Percentiles rank a stretch among this genome's conserved stretches.
Evolutionary conservation across 1,140 invertebrate genomes (phyloP).

Genomic region (Melipona quadrifasciata): DNA sequence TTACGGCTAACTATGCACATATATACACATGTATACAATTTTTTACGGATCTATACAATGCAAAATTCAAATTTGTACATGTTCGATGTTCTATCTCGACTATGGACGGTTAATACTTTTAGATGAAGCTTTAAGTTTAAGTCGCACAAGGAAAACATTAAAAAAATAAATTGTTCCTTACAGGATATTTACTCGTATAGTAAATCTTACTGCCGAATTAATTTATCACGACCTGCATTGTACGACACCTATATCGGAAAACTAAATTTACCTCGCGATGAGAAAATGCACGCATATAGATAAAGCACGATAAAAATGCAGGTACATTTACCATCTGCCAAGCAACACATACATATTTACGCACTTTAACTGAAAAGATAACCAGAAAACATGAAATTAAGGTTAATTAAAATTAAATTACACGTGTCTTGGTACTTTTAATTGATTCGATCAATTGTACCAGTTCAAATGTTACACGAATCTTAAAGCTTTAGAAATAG

Average conservation of each 20-base stretch:
- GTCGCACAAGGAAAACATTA: background rate
- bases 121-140: background rate
- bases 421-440: background rate
- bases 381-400: slow-evolving; percentile 16
- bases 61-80: background rate
- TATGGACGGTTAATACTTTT: slow-evolving; percentile 41
- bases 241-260: slow-evolving; percentile 2
- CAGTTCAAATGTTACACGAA: background rate
- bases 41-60: background rate
- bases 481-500: slow-evolving; percentile 28
- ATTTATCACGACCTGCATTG: background rate
- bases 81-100: background rate
- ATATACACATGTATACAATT: background rate
- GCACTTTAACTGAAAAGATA: background rate
- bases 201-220: background rate
- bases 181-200: background rate
- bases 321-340: slow-evolving; percentile 14
- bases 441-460: background rate
- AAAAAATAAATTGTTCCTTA: background rate
- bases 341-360: slow-evolving; percentile 11
- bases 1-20: background rate
- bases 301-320: slow-evolving; percentile 36
- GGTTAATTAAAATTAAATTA: slow-evolving; percentile 29
- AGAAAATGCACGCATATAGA: slow-evolving; percentile 13
- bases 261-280: background rate